Evolutionary conservation across 2,797 vertebrate genomes (phyloP).

Genomic region (Valencia hispanica): DNA sequence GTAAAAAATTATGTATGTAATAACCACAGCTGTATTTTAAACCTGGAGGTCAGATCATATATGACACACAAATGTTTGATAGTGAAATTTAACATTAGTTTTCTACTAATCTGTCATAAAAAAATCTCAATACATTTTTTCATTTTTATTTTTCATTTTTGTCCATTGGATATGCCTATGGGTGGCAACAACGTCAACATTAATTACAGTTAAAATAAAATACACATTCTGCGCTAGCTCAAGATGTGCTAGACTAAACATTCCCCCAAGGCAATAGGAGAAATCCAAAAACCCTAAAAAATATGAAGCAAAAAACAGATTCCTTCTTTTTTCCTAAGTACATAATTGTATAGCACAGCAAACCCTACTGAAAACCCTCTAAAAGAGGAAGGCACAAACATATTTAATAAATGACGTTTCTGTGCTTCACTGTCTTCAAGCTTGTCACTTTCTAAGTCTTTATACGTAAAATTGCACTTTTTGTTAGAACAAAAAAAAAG

Average conservation of each 20-base stretch:
- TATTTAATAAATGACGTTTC: background rate
- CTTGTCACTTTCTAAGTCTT: no score
- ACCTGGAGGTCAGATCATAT: conserved; percentile 24
- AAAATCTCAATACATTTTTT: background rate
- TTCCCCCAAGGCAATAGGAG: background rate
- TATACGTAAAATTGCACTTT: background rate
- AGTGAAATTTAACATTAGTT: background rate
- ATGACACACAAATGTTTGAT: conserved; percentile 13
- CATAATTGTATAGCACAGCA: background rate
- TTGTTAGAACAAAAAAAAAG: background rate
- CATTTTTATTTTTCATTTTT: background rate
- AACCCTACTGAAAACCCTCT: background rate
- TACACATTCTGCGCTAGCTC: background rate
- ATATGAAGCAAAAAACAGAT: background rate
- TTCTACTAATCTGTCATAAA: background rate
- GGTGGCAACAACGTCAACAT: background rate
- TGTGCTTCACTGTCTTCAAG: background rate
- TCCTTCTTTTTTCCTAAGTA: background rate
- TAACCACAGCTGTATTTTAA: conserved; percentile 28
- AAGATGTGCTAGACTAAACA: background rate
- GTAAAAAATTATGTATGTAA: conserved; percentile 6
- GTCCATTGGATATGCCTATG: no score
- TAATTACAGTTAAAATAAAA: background rate
- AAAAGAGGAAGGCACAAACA: background rate
- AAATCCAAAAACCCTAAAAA: background rate